Evolutionary conservation across 2,113 vertebrate species (phyloP).

Genomic region (Phrynocephalus versicolor): DNA sequence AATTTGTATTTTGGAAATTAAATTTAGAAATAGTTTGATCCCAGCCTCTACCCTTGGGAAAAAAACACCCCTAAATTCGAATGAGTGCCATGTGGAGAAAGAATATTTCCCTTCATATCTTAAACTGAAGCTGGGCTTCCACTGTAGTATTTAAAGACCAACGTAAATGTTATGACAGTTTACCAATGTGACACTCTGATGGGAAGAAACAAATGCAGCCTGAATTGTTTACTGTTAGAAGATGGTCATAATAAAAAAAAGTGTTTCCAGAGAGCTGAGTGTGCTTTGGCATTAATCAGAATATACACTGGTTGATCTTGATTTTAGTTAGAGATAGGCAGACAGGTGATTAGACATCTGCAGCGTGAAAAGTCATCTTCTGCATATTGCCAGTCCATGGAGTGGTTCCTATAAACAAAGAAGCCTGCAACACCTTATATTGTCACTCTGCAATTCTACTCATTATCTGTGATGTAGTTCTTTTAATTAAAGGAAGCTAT

Average conservation of each 20-base stretch:
- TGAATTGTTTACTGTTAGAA: conserved; percentile 50
- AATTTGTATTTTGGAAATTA: background rate
- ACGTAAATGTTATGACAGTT: background rate
- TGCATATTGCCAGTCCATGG: conserved; percentile 11
- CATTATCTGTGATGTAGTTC: background rate
- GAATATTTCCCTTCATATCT: background rate
- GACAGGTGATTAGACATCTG: conserved; percentile 7
- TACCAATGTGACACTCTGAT: conserved; percentile 23
- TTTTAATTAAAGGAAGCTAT: background rate
- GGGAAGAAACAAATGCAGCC: conserved; percentile 36
- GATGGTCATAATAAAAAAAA: conserved; percentile 18
- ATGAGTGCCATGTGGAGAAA: background rate
- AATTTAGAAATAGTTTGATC: background rate
- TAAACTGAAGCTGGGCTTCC: conserved; percentile 5
- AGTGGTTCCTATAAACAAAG: conserved; percentile 14
- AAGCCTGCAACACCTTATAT: conserved; percentile 2
- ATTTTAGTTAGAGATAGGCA: conserved; percentile 57
- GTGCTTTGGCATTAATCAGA: conserved; percentile 48
- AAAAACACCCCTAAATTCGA: background rate
- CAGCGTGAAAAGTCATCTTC: conserved; percentile 49
- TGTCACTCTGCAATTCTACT: background rate
- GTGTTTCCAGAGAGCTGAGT: conserved; percentile 53
- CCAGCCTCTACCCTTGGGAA: too few relatives aligned
- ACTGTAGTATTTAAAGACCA: conserved; percentile 9
- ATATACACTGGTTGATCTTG: conserved; percentile 52